phyloP scores from a whole-genome alignment of 2,888 invertebrate species.

The Automeris io region DNA sequence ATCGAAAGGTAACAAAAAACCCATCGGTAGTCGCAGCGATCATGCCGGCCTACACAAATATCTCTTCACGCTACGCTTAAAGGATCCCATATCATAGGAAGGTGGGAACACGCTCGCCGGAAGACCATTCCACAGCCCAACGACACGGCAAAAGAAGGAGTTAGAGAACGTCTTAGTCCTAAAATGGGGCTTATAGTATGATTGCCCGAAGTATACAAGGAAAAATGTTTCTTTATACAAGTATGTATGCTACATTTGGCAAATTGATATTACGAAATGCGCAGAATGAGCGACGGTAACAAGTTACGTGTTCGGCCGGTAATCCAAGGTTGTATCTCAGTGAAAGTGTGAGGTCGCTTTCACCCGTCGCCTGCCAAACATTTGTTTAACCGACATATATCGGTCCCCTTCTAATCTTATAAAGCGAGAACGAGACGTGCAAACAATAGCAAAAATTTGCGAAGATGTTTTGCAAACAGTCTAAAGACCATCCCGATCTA shows the following conservation, averaged over 20 bases:
- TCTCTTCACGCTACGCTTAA: no score
- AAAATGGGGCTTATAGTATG: no score
- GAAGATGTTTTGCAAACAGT: constrained; percentile 22
- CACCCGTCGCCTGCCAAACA: constrained; percentile 20
- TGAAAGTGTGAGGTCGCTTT: constrained; percentile 57
- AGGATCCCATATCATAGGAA: no score
- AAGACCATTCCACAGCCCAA: no score
- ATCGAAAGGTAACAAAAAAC: no score
- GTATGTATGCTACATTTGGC: not conserved
- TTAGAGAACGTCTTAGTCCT: no score
- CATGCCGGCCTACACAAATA: no score
- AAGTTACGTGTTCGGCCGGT: constrained; percentile 42
- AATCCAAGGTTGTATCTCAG: constrained; percentile 54
- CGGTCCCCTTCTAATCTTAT: constrained; percentile 23
- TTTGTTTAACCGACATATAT: constrained; percentile 20
- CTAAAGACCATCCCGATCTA: no score
- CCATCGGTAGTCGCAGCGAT: no score
- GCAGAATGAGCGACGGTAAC: constrained; percentile 32
- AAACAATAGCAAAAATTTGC: constrained; percentile 13
- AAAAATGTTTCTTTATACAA: not conserved
- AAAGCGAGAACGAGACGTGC: constrained; percentile 15
- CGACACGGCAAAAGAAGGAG: no score
- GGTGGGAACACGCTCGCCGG: no score
- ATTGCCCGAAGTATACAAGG: no score
- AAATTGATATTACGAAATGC: constrained; percentile 9